These are phyloP conservation scores for Melanotaenia boesemani DNA, from an alignment of 2,797 vertebrate genomes.

Conservation along the genomic window DNA sequence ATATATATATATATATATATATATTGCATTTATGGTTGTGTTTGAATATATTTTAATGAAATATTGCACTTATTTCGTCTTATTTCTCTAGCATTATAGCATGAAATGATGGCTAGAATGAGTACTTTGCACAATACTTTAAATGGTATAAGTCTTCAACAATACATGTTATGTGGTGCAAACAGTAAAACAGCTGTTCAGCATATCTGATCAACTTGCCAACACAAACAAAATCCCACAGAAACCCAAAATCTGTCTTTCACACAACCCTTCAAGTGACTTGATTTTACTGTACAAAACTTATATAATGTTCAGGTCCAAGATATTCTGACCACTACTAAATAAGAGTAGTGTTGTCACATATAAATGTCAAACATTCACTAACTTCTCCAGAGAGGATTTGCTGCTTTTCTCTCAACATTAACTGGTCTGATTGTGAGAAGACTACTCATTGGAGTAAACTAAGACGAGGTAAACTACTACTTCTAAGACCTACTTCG, in stretches of 20 bases:
- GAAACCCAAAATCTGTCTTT: neutral
- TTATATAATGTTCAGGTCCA: neutral
- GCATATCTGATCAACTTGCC: neutral
- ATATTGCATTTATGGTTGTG: too few relatives aligned
- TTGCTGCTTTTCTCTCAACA: neutral
- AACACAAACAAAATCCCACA: neutral
- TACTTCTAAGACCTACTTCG: neutral
- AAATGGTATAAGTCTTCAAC: neutral
- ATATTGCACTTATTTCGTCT: too few relatives aligned
- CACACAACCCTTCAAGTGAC: neutral
- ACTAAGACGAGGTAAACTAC: neutral
- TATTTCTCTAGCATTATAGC: too few relatives aligned
- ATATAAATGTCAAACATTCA: conserved; percentile 16
- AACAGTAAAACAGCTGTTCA: neutral
- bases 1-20: too few relatives aligned
- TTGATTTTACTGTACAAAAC: neutral
- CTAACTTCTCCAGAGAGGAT: neutral
- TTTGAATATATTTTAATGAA: too few relatives aligned
- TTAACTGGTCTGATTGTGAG: neutral
- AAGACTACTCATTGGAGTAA: neutral
- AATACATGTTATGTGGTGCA: neutral
- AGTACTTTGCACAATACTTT: neutral
- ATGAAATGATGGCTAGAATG: too few relatives aligned
- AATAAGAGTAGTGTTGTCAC: neutral
- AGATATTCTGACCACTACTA: neutral